A percentile compares a stretch with the other conserved stretches of the same genome.
Evolutionary conservation across 2,797 vertebrate species (phyloP).

Genomic region (Nasua narica): DNA sequence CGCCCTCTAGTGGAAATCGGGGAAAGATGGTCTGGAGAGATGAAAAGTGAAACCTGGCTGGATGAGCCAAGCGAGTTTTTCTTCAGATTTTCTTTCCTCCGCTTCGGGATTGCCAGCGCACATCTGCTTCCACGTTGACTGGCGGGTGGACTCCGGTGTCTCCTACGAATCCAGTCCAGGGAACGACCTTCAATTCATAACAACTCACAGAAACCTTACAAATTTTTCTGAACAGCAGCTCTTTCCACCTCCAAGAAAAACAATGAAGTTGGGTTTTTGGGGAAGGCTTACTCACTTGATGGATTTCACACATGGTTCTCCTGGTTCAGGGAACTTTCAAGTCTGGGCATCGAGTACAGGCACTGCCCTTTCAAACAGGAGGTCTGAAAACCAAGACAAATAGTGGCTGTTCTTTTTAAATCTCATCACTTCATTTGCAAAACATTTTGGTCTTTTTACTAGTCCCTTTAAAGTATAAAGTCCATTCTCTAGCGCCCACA

Average conservation of each 20-base stretch:
- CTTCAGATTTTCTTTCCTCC: neutral
- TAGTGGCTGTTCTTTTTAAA: conserved; percentile 9
- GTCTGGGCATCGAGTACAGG: neutral
- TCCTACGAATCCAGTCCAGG: neutral
- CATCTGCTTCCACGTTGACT: conserved; percentile 27
- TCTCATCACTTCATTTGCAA: neutral
- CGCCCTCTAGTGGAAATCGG: conserved; percentile 38
- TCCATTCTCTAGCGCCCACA: neutral
- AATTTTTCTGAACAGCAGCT: conserved; percentile 55
- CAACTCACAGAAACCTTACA: conserved; percentile 41
- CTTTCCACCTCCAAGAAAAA: conserved; percentile 61
- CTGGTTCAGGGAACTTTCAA: neutral
- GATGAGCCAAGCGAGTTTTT: neutral
- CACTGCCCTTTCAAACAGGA: neutral
- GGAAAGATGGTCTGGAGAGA: neutral
- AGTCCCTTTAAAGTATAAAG: neutral
- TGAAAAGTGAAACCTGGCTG: neutral
- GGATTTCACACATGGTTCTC: conserved; percentile 46
- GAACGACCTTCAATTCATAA: conserved; percentile 40
- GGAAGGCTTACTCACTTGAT: conserved; percentile 22
- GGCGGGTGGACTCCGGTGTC: neutral
- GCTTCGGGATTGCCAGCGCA: neutral
- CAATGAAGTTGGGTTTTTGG: neutral
- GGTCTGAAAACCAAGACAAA: conserved; percentile 37
- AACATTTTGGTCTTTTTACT: conserved; percentile 32